Percentiles rank a stretch among this genome's conserved stretches.
Evolutionary conservation across 2,888 invertebrate species (phyloP).

Genomic region (Gnatocerus cornutus): DNA sequence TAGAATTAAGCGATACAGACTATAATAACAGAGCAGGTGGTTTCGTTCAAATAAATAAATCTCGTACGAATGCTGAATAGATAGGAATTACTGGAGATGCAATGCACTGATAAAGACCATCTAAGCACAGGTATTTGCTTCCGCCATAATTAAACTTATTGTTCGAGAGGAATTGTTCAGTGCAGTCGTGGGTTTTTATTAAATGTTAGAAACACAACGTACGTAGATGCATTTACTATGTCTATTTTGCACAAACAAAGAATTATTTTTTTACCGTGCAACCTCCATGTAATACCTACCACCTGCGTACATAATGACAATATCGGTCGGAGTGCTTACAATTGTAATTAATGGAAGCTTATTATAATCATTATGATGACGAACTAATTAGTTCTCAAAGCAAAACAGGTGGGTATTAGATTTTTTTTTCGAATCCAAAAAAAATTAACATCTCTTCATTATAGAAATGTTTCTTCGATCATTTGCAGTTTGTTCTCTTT

Average conservation of each 20-base stretch:
- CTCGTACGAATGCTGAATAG: constrained; percentile 48
- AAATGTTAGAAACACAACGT: neutral
- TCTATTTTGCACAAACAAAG: neutral
- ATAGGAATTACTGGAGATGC: constrained; percentile 52
- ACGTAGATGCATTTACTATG: neutral
- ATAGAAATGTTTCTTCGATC: too few relatives aligned
- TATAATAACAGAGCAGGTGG: constrained; percentile 49
- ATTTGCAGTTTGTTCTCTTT: too few relatives aligned
- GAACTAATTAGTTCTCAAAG: too few relatives aligned
- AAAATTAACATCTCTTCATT: too few relatives aligned
- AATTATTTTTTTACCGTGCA: neutral
- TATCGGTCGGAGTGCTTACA: too few relatives aligned
- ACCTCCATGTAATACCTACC: too few relatives aligned
- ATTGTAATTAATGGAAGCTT: too few relatives aligned
- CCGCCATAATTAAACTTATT: constrained; percentile 57
- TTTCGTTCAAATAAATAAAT: constrained; percentile 47
- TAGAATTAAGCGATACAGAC: constrained; percentile 40
- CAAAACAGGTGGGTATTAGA: too few relatives aligned
- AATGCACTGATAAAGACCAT: constrained; percentile 53
- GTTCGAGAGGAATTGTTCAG: constrained; percentile 37
- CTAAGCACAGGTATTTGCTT: constrained; percentile 53
- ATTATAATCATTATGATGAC: too few relatives aligned
- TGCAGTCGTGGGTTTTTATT: neutral
- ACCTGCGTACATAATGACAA: too few relatives aligned
- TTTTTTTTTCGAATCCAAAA: too few relatives aligned